Percentiles rank a stretch among this genome's conserved stretches.
Conservation (phyloP, 2,113 vertebrate genomes). For the Formicarius rufipectus region DNA sequence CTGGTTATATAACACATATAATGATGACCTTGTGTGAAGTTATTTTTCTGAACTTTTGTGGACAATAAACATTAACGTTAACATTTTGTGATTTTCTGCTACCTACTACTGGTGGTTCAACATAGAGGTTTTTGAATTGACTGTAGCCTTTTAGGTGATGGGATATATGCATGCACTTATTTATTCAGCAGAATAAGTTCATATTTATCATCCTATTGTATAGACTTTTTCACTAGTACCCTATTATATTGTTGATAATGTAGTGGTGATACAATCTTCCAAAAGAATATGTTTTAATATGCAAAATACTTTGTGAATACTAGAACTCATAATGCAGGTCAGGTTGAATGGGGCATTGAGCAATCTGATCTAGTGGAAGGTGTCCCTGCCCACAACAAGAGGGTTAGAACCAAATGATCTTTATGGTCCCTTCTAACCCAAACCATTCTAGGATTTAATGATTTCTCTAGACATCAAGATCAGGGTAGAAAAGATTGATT, state of each 20-base stretch:
- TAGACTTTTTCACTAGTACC: neutral
- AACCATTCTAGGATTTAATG: neutral
- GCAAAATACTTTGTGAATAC: neutral
- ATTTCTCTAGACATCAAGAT: neutral
- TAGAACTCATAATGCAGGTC: neutral
- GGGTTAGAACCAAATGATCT: neutral
- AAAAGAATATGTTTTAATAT: neutral
- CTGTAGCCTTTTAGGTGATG: neutral
- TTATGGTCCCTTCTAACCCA: neutral
- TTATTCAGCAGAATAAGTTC: neutral
- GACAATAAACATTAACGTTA: neutral
- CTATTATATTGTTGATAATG: neutral
- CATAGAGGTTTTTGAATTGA: neutral
- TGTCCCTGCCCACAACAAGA: neutral
- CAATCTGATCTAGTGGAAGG: neutral
- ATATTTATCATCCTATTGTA: neutral
- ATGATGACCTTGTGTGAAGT: neutral
- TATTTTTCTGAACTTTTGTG: neutral
- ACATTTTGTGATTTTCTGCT: neutral
- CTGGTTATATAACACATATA: neutral
- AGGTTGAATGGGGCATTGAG: neutral
- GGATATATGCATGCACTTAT: accelerated
- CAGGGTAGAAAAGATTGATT: neutral
- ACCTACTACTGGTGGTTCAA: neutral
- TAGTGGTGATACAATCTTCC: neutral